Percentiles rank a stretch among this genome's conserved stretches.
These are phyloP conservation scores for Metaphire vulgaris DNA, from an alignment of 1,140 invertebrate species.

Conservation along the genomic window DNA sequence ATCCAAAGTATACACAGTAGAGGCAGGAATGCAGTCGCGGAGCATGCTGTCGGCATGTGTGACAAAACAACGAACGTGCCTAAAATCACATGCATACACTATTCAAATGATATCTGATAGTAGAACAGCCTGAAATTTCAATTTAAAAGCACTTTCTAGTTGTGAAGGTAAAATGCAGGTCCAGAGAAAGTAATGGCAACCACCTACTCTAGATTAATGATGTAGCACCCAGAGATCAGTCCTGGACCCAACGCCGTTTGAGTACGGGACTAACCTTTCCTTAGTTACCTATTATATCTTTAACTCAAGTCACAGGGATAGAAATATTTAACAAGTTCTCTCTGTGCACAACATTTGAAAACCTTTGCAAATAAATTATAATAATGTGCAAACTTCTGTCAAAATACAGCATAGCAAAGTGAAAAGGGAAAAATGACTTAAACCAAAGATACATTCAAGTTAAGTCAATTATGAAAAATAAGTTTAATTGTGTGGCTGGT, in stretches of 20 bases:
- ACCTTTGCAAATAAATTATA: too few species aligned
- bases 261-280: background rate
- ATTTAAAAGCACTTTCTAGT: conserved; percentile 17
- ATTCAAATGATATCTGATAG: conserved; percentile 19
- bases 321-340: too few species aligned
- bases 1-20: conserved; percentile 85
- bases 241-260: background rate
- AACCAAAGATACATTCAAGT: too few species aligned
- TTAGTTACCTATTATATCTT: conserved; percentile 3
- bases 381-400: too few species aligned
- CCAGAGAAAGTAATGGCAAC: too few species aligned
- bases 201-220: background rate
- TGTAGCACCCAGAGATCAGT: conserved; percentile 12
- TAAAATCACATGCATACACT: conserved; percentile 52
- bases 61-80: conserved; percentile 69
- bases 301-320: too few species aligned
- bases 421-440: too few species aligned
- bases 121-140: background rate
- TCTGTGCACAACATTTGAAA: too few species aligned
- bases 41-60: conserved; percentile 66
- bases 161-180: too few species aligned
- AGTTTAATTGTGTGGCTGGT: too few species aligned
- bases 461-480: too few species aligned
- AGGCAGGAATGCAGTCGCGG: conserved; percentile 78
- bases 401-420: too few species aligned